phyloP scores from a whole-genome alignment of 2,888 invertebrate genomes.

The Agapostemon virescens region DNA sequence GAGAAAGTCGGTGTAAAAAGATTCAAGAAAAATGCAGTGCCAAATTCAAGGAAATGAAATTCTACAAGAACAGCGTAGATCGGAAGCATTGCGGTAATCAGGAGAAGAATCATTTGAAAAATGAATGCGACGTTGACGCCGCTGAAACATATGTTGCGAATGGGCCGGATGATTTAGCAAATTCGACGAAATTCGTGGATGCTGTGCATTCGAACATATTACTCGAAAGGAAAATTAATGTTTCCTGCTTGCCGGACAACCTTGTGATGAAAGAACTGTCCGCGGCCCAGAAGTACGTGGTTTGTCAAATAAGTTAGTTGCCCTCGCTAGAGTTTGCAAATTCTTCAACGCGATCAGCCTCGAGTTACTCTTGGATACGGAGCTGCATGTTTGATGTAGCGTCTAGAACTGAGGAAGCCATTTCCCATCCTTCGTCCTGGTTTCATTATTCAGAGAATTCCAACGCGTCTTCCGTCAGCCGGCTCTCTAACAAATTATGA shows the following conservation, averaged over 20 bases:
- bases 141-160: background rate
- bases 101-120: background rate
- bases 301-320: conserved; percentile 36
- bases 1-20: background rate
- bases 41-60: background rate
- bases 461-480: conserved; percentile 36
- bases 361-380: conserved; percentile 23
- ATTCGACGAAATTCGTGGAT: background rate
- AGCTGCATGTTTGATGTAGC: conserved; percentile 49
- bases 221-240: conserved; percentile 36
- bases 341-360: background rate
- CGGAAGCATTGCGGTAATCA: background rate
- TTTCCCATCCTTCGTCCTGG: conserved; percentile 46
- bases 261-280: background rate
- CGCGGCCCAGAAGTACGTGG: conserved; percentile 12
- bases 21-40: background rate
- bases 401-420: conserved; percentile 35
- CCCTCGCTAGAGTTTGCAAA: conserved; percentile 5
- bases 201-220: conserved; percentile 18
- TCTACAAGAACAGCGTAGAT: background rate
- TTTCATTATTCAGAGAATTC: conserved; percentile 62
- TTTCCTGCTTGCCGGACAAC: background rate
- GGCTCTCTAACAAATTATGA: conserved; percentile 39
- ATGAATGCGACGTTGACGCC: background rate
- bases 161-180: background rate